Evolutionary conservation across 2,797 vertebrate species (phyloP).

Genomic region (Phrynocephalus guinanensis): DNA sequence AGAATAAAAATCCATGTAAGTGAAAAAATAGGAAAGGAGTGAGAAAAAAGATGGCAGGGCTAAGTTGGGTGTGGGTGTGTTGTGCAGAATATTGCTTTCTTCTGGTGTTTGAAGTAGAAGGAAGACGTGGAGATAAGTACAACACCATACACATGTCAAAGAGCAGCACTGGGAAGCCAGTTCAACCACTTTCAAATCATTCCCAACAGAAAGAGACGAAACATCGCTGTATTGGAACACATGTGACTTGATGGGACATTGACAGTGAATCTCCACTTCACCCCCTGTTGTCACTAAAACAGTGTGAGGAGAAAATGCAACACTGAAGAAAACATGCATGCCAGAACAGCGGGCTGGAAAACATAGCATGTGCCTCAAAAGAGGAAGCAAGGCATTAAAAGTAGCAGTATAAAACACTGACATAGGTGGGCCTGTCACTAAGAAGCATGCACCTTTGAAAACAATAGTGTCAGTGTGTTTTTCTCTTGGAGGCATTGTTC

Average conservation of each 20-base stretch:
- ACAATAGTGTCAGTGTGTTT: background rate
- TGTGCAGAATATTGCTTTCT: no score
- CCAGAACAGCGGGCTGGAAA: background rate
- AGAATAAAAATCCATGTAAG: no score
- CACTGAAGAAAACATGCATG: background rate
- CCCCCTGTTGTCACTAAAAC: background rate
- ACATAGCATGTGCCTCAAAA: no score
- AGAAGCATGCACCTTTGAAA: background rate
- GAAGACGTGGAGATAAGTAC: no score
- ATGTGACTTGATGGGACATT: background rate
- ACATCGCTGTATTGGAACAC: background rate
- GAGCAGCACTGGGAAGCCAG: no score
- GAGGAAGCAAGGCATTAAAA: background rate
- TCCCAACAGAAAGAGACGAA: no score
- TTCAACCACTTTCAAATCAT: no score
- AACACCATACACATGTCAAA: no score
- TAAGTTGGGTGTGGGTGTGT: no score
- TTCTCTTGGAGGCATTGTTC: background rate
- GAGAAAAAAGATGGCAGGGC: no score
- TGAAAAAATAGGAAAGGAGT: no score
- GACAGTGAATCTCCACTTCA: background rate
- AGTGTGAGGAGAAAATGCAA: background rate
- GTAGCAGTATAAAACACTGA: background rate
- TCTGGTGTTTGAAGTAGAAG: no score
- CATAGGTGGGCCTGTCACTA: background rate